phyloP scores from a whole-genome alignment of 2,888 invertebrate genomes.

The Ommatoiulus sabulosus region DNA sequence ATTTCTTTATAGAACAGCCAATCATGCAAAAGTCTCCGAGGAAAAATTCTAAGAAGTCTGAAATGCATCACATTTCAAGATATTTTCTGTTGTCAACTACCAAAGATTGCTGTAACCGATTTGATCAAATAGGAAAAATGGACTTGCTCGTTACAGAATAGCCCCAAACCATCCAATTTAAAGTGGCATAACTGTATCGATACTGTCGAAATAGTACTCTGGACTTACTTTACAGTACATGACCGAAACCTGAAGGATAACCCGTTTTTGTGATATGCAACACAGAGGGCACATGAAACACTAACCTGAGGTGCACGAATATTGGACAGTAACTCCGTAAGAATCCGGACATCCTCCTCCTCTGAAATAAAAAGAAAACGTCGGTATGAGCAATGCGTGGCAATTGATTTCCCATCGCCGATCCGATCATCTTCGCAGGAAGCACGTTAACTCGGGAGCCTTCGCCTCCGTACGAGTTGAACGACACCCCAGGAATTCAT shows the following conservation, averaged over 20 bases:
- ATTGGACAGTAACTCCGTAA: conserved; percentile 60
- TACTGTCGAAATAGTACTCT: too few relatives aligned
- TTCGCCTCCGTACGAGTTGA: not conserved
- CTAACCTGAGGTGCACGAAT: conserved; percentile 61
- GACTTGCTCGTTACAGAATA: too few relatives aligned
- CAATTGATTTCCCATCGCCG: not conserved
- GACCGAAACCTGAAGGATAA: not conserved
- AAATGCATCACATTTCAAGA: too few relatives aligned
- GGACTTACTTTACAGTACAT: not conserved
- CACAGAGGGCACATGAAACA: not conserved
- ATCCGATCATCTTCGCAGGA: not conserved
- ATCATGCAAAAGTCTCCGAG: too few relatives aligned
- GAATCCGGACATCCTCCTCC: conserved; percentile 58
- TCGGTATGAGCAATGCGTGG: not conserved
- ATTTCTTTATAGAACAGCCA: too few relatives aligned
- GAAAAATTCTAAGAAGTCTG: too few relatives aligned
- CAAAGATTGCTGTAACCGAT: too few relatives aligned
- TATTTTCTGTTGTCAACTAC: too few relatives aligned
- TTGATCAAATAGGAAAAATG: too few relatives aligned
- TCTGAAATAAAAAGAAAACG: conserved; percentile 17
- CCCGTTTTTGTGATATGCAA: not conserved
- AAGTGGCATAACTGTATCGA: too few relatives aligned
- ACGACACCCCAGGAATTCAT: not conserved
- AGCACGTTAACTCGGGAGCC: not conserved
- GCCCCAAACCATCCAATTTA: too few relatives aligned